Evolutionary conservation across 1,140 invertebrate genomes (phyloP).

Genomic region (Pygmarrhopalites habei): DNA sequence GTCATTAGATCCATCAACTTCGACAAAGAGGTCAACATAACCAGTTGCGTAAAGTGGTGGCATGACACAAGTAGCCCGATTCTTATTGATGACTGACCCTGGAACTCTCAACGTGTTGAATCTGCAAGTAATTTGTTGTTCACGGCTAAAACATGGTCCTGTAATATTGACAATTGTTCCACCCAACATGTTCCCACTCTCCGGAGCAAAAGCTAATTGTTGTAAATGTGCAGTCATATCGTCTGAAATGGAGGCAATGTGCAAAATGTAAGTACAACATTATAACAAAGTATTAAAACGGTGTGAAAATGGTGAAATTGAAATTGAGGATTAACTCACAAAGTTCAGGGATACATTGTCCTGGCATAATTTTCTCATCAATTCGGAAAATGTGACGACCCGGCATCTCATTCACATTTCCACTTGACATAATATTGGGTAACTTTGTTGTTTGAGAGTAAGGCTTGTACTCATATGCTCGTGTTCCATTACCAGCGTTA

Average conservation of each 20-base stretch:
- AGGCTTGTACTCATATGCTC: conserved; percentile 78
- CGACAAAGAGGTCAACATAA: conserved; percentile 79
- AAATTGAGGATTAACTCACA: too few species aligned
- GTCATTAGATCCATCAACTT: conserved; percentile 66
- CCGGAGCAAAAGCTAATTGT: conserved; percentile 77
- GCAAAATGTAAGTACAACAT: background rate
- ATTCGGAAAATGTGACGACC: conserved; percentile 89
- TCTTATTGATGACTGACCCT: conserved; percentile 65
- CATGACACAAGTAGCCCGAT: conserved; percentile 80
- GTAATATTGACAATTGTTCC: conserved; percentile 91
- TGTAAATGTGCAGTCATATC: conserved; percentile 47
- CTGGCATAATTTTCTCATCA: conserved; percentile 86
- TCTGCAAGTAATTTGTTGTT: conserved; percentile 41
- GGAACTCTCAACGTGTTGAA: conserved; percentile 66
- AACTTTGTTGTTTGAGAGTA: conserved; percentile 82
- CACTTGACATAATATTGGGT: conserved; percentile 68
- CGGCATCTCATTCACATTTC: conserved; percentile 77
- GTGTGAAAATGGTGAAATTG: too few species aligned
- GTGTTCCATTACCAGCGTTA: conserved; percentile 89
- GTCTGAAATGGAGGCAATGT: conserved; percentile 15
- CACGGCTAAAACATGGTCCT: conserved; percentile 75
- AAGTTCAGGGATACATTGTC: conserved; percentile 60
- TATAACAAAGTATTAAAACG: background rate
- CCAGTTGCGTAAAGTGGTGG: conserved; percentile 83
- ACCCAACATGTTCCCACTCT: conserved; percentile 90